Percentiles rank a stretch among this genome's conserved stretches.
These are phyloP conservation scores for Pygoscelis antarcticus DNA, from an alignment of 2,113 vertebrate genomes.

Conservation along the genomic window DNA sequence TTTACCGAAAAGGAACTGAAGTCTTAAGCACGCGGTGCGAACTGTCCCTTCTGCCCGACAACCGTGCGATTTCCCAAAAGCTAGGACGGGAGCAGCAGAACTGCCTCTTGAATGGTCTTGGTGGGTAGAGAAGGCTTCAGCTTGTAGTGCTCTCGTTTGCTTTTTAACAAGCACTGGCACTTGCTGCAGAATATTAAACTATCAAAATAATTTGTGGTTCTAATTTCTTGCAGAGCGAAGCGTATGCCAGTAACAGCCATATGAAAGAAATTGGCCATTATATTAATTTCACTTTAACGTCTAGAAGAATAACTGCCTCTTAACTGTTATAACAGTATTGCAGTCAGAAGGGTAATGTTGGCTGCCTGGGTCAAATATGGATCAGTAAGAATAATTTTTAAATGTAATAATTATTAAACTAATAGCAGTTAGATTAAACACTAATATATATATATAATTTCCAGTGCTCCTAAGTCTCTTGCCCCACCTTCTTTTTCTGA, in stretches of 20 bases:
- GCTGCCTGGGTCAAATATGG: slow-evolving; percentile 2
- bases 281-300: not conserved
- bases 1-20: not conserved
- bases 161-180: not conserved
- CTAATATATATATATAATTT: not conserved
- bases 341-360: slow-evolving; percentile 16
- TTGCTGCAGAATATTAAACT: not conserved
- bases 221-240: not conserved
- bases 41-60: not conserved
- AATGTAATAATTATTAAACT: slow-evolving; percentile 12
- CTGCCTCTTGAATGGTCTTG: not conserved
- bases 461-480: not conserved
- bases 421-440: slow-evolving; percentile 7
- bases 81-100: not conserved
- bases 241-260: not conserved
- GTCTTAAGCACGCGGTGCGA: not conserved
- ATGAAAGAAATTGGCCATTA: not conserved
- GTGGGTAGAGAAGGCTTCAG: not conserved
- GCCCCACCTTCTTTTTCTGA: not conserved
- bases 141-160: not conserved
- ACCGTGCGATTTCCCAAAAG: not conserved
- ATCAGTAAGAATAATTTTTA: not conserved
- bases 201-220: not conserved
- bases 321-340: not conserved
- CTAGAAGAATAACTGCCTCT: not conserved